These are phyloP conservation scores for Cairina moschata DNA, from an alignment of 2,113 vertebrate species.

Conservation along the genomic window DNA sequence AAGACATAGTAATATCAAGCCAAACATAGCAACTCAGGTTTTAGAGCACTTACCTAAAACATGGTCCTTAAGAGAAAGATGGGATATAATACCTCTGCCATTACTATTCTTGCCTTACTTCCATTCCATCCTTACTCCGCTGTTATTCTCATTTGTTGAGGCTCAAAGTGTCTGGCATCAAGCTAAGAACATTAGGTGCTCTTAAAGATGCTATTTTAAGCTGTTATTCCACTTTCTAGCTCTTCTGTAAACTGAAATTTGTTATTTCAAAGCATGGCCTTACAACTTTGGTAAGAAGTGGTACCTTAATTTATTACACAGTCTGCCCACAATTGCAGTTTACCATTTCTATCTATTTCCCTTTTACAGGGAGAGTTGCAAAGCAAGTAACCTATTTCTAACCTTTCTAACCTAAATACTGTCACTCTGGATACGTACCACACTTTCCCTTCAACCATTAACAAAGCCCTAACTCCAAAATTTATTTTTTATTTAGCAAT, in stretches of 20 bases:
- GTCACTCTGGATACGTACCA: not conserved
- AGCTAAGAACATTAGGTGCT: slow-evolving; percentile 43
- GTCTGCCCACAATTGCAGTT: slow-evolving; percentile 16
- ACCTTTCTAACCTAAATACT: slow-evolving; percentile 27
- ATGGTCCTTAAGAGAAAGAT: not conserved
- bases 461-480: not conserved
- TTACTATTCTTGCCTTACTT: not conserved
- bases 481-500: not conserved
- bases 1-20: not conserved
- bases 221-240: not conserved
- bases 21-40: not conserved
- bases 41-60: not conserved
- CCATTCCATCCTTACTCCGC: not conserved
- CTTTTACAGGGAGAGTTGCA: not conserved
- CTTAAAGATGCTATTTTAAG: slow-evolving; percentile 43
- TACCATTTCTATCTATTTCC: not conserved
- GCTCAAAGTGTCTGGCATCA: not conserved
- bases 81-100: not conserved
- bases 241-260: slow-evolving; percentile 46
- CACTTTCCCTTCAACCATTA: not conserved
- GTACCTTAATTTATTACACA: slow-evolving; percentile 18
- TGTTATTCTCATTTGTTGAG: not conserved
- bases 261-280: not conserved
- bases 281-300: not conserved
- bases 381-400: not conserved